These are phyloP conservation scores for Bombus fervidus DNA, from an alignment of 1,140 invertebrate genomes.

Conservation along the genomic window DNA sequence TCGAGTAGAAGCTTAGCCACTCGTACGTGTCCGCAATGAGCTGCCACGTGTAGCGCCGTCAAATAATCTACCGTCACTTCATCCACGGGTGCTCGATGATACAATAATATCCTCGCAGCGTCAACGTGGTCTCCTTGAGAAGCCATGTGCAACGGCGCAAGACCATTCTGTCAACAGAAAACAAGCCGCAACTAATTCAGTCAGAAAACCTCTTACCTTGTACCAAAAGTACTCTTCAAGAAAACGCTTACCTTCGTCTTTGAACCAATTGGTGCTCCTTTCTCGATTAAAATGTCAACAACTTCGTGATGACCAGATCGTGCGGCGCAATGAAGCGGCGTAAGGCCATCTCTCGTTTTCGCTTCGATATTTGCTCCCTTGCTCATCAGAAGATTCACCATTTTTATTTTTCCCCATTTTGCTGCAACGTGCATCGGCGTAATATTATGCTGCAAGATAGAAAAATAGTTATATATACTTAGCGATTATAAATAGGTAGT, in stretches of 20 bases:
- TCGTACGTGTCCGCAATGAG: slow-evolving; percentile 95
- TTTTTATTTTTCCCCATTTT: slow-evolving; percentile 97
- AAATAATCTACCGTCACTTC: slow-evolving; percentile 99
- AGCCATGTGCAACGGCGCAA: slow-evolving; percentile 96
- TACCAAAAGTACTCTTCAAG: background rate
- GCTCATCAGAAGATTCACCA: slow-evolving; percentile 93
- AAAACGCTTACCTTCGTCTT: slow-evolving; percentile 94
- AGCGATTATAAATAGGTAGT: too few relatives aligned
- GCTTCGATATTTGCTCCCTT: slow-evolving; percentile 96
- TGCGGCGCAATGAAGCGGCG: slow-evolving; percentile 95
- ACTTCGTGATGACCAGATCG: slow-evolving; percentile 98
- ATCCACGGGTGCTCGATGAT: slow-evolving; percentile 97
- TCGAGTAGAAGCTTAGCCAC: slow-evolving; percentile 97
- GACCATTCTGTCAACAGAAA: slow-evolving; percentile 88
- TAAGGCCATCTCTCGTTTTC: slow-evolving; percentile 96
- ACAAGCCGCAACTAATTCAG: slow-evolving; percentile 25
- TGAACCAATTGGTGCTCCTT: slow-evolving; percentile 95
- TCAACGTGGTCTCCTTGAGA: slow-evolving; percentile 98
- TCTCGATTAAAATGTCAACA: slow-evolving; percentile 95
- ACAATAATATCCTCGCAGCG: slow-evolving; percentile 94
- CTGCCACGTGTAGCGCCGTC: slow-evolving; percentile 98
- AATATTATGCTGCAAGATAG: slow-evolving; percentile 88
- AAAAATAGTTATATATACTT: background rate
- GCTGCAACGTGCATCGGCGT: slow-evolving; percentile 96
- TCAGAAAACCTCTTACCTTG: background rate